A percentile compares a stretch with the other conserved stretches of the same genome.
Evolutionary conservation across 2,888 invertebrate species (phyloP).

Genomic region (Ganaspis brasiliensis): DNA sequence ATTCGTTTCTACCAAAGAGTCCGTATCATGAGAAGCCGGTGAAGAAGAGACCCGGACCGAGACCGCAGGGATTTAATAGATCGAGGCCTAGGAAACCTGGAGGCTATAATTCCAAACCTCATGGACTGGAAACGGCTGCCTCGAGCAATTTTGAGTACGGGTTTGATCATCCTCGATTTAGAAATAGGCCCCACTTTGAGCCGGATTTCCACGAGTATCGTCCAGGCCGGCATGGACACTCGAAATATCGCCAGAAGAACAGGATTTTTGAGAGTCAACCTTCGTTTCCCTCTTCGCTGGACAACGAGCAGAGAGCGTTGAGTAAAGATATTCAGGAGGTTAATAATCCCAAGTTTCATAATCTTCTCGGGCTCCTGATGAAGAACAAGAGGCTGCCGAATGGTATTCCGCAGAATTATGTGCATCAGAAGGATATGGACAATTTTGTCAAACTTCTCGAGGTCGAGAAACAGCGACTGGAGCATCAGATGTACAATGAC

Average conservation of each 20-base stretch:
- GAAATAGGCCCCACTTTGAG: constrained; percentile 50
- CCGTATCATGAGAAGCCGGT: constrained; percentile 70
- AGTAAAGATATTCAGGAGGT: constrained; percentile 66
- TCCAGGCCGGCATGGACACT: constrained; percentile 48
- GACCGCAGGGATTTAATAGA: constrained; percentile 60
- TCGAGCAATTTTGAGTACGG: constrained; percentile 61
- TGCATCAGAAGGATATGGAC: constrained; percentile 60
- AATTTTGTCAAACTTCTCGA: constrained; percentile 67
- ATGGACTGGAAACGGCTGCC: constrained; percentile 64
- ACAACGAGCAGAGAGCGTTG: constrained; percentile 53
- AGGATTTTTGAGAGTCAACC: constrained; percentile 59
- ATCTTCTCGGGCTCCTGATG: constrained; percentile 76
- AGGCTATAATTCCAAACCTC: constrained; percentile 53
- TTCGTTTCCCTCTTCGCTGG: constrained; percentile 67
- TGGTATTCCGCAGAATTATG: constrained; percentile 62
- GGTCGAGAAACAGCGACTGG: constrained; percentile 66
- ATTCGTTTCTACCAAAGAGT: constrained; percentile 70
- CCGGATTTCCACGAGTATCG: constrained; percentile 49
- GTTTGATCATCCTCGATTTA: constrained; percentile 1
- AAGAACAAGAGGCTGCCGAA: constrained; percentile 75
- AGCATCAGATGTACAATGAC: constrained; percentile 67
- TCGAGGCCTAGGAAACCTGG: constrained; percentile 56
- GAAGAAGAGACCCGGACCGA: constrained; percentile 69
- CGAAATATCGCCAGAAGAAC: constrained; percentile 59
- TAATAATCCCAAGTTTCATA: constrained; percentile 76